These are phyloP conservation scores for Dicerorhinus sumatrensis DNA, from an alignment of 2,113 vertebrate genomes.

Conservation along the genomic window DNA sequence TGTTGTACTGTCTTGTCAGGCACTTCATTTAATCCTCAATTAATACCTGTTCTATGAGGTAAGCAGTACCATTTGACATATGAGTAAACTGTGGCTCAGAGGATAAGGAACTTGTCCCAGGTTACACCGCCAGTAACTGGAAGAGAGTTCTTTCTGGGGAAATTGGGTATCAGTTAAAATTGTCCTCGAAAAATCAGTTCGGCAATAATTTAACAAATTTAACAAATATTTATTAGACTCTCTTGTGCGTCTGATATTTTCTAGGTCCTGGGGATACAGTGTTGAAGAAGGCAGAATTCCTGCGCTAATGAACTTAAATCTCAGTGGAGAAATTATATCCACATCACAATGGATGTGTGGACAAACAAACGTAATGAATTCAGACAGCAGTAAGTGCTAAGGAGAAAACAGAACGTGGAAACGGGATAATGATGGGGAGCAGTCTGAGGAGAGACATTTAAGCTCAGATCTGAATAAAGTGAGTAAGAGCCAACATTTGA, in stretches of 20 bases:
- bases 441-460: neutral
- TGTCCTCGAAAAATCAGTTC: neutral
- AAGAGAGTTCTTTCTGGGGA: neutral
- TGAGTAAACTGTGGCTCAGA: neutral
- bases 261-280: neutral
- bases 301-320: conserved; percentile 14
- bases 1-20: neutral
- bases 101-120: neutral
- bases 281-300: neutral
- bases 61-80: neutral
- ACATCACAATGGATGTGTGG: neutral
- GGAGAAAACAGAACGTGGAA: neutral
- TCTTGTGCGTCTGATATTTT: neutral
- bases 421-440: neutral
- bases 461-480: neutral
- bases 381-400: neutral
- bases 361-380: neutral
- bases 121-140: neutral
- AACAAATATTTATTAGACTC: conserved; percentile 9
- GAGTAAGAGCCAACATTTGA: neutral
- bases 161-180: conserved; percentile 22
- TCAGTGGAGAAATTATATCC: neutral
- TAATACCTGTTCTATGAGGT: neutral
- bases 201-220: neutral
- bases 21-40: neutral